phyloP scores from a whole-genome alignment of 2,888 invertebrate species.

The Rhingia rostrata region DNA sequence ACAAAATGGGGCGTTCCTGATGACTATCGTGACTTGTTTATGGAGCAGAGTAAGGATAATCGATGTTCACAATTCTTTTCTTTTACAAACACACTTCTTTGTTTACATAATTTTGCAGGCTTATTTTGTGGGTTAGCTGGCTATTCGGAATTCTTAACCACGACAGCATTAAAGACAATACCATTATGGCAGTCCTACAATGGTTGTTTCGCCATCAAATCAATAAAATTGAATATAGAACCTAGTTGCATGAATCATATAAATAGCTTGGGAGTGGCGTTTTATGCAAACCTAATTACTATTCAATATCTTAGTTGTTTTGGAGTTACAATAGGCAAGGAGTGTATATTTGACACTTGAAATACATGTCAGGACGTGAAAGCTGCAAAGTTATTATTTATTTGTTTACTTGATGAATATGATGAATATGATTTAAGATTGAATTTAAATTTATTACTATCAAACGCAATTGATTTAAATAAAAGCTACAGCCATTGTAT shows the following conservation, averaged over 20 bases:
- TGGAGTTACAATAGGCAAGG: background rate
- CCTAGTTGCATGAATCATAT: conserved; percentile 51
- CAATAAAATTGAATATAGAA: background rate
- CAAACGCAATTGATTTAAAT: no score
- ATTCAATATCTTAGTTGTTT: conserved; percentile 2
- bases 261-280: conserved; percentile 51
- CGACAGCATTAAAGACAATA: conserved; percentile 25
- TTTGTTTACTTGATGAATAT: no score
- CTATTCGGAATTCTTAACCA: conserved; percentile 50
- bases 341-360: no score
- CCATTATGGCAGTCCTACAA: conserved; percentile 32
- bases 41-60: conserved; percentile 79
- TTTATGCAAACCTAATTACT: conserved; percentile 48
- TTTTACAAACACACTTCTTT: background rate
- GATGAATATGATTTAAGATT: background rate
- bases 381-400: no score
- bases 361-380: no score
- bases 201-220: conserved; percentile 33
- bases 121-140: conserved; percentile 61
- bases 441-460: background rate
- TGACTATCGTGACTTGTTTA: conserved; percentile 79
- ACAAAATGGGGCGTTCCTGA: conserved; percentile 76
- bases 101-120: conserved; percentile 11
- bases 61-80: background rate
- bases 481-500: no score